Evolutionary conservation across 1,140 invertebrate species (phyloP), one percentile per base, ranked within the genome.

Genomic region (Pantala flavescens): DNA sequence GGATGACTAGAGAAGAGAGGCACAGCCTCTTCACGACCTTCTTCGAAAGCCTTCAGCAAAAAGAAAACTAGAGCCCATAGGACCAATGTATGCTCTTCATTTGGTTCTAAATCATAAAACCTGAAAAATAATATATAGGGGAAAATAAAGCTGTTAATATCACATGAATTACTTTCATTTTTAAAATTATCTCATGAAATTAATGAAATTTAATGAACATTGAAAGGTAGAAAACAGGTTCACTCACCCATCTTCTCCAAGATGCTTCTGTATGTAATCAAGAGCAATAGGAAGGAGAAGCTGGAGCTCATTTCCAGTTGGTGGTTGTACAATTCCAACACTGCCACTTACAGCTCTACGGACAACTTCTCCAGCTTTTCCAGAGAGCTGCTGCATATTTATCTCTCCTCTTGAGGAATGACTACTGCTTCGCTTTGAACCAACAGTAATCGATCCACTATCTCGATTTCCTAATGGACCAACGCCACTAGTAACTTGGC

Each of bases 41-140:
- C 49, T 63, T 63, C 49, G 1, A 63, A 7, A 43, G 85, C 83
- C 79, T 93, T 90, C 72, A 92, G 80, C 14, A 92, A 79, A 78
- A 88, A 91, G 81, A 92, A 91, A 70, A 87, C 85, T 43, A 90
- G 79, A 36, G 88, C 85, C 89, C 90, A 92, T 79, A 90, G 83
- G 5, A 87, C 82, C 19, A 89, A 80, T 49, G 87, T 85, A 81
- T 91, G 88, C 78, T 90, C 87, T 78, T 89, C 86, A 78, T 87
- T 89, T 77, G 85, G 84, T 80, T 87, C 72, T 80, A 80, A 76
- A 80, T 82, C 79, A 79, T 82, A 77, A 85, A 75, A 85, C 81
- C 77, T 84, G 49, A 5, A 63, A 63, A 63, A 63, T 11, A 63
- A 9, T 36, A 5, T 2, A 36, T 5, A 36, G 28, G 2, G 28